Conservation (phyloP, 2,113 vertebrate species). For the Heterochromis multidens region DNA sequence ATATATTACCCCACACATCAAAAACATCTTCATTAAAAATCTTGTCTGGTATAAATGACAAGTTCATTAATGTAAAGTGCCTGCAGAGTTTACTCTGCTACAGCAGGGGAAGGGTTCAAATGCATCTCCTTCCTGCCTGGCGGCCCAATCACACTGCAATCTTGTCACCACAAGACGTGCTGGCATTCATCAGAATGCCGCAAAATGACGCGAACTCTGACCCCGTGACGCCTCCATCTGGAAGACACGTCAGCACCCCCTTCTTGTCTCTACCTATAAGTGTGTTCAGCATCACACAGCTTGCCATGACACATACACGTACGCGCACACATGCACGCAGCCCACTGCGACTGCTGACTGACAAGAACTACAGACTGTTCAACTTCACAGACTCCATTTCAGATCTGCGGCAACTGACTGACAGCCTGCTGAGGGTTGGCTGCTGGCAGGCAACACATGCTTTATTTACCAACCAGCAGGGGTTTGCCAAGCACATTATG, state of each 20-base stretch:
- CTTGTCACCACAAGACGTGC: constrained; percentile 44
- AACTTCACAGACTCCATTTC: constrained; percentile 54
- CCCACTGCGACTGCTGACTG: constrained; percentile 49
- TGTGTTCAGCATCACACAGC: constrained; percentile 19
- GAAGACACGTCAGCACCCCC: constrained; percentile 39
- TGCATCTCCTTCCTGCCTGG: not conserved
- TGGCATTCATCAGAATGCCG: constrained; percentile 59
- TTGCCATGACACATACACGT: not conserved
- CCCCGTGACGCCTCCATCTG: constrained; percentile 59
- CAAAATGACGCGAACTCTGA: constrained; percentile 63
- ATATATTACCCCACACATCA: not conserved
- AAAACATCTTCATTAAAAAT: constrained; percentile 51
- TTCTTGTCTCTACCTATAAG: not conserved
- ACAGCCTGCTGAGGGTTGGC: constrained; percentile 46
- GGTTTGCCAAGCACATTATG: constrained; percentile 21
- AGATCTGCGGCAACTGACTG: constrained; percentile 57
- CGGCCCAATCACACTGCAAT: constrained; percentile 34
- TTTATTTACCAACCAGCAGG: constrained; percentile 64
- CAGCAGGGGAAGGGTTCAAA: constrained; percentile 21
- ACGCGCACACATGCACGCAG: not conserved
- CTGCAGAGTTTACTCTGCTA: constrained; percentile 14
- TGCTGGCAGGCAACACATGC: constrained; percentile 56
- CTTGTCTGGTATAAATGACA: constrained; percentile 43
- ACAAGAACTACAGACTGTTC: constrained; percentile 60
- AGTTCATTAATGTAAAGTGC: constrained; percentile 59